These are phyloP conservation scores for Alethe diademata DNA, from an alignment of 2,113 vertebrate species.

Conservation along the genomic window DNA sequence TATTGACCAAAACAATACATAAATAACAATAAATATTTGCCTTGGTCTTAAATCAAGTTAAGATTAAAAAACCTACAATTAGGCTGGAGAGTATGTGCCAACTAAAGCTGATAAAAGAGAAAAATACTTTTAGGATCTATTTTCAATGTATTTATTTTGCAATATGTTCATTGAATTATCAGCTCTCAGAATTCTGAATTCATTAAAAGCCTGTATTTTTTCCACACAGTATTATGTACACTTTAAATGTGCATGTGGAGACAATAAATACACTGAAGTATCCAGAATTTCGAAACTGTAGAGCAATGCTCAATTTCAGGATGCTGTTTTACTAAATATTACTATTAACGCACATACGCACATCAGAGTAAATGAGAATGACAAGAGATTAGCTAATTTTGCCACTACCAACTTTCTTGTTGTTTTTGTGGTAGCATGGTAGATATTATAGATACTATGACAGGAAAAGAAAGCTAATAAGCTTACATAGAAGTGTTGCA, in stretches of 20 bases:
- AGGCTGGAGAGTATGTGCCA: neutral
- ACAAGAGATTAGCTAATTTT: neutral
- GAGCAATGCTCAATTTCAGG: neutral
- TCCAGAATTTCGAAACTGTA: neutral
- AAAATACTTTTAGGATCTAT: neutral
- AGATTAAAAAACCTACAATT: neutral
- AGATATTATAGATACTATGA: neutral
- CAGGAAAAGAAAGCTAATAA: neutral
- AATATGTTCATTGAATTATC: accelerated
- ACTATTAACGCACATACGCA: neutral
- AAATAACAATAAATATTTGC: neutral
- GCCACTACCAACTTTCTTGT: neutral
- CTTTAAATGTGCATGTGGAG: neutral
- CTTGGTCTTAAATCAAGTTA: neutral
- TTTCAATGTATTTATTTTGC: neutral
- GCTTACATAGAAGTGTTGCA: neutral
- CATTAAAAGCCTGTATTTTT: neutral
- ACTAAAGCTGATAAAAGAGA: neutral
- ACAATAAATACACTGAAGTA: neutral
- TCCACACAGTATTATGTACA: neutral
- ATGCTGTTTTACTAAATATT: neutral
- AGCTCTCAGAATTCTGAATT: neutral
- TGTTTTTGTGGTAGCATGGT: neutral
- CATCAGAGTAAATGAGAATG: neutral
- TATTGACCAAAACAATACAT: neutral